Base-by-base conservation (phyloP, 2,888 invertebrate species). In the Digitonthophagus gazella region DNA sequence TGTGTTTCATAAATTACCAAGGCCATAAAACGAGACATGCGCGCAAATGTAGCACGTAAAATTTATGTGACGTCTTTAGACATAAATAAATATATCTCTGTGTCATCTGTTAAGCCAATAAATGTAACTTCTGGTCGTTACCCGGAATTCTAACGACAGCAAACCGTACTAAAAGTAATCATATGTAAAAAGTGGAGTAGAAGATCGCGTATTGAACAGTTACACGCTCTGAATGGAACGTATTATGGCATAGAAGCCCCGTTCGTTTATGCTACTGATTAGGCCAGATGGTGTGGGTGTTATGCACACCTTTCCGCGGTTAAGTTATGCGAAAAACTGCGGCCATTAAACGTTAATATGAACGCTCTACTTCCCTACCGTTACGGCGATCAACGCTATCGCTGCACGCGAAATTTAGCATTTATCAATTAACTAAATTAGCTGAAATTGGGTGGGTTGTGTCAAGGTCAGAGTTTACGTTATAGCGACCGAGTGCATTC, bases 231-330 rank as follows among this genome's bases (percentile, higher is more conserved):
- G 8, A 44, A 44, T 44, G 28, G 28, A 44, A 44, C 28, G 6
- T 44, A 44, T 44, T 44, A 44, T 44, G 28, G 28, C 11, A 44
- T 44, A 44, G 28, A 44, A 44, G 28, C 6, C 58, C 58, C 18
- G 58, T 58, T 58, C 58, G 15, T 58, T 58, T 58, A 6, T 61
- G 61, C 61, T 61, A 61, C 16, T 61, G 61, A 61, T 61, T 61
- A n/a, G 61, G n/a, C 18, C 61, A 61, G 61, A 61, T 19, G 19
- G 18, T 16, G 61, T 61, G 61, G 61, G 61, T 61, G 61, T 61
- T 61, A 58, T 18, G 61, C 15, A 61, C 61, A 61, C 61, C 61
- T 61, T 61, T 61, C 61, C 11, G 19, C 16, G 5, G n/a, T 57
- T n/a, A 44, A 44, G 28, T 44, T 44, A 44, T 44, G 28, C 28